Evolutionary conservation across 2,113 vertebrate species (phyloP).

Genomic region (Prunella fulvescens): DNA sequence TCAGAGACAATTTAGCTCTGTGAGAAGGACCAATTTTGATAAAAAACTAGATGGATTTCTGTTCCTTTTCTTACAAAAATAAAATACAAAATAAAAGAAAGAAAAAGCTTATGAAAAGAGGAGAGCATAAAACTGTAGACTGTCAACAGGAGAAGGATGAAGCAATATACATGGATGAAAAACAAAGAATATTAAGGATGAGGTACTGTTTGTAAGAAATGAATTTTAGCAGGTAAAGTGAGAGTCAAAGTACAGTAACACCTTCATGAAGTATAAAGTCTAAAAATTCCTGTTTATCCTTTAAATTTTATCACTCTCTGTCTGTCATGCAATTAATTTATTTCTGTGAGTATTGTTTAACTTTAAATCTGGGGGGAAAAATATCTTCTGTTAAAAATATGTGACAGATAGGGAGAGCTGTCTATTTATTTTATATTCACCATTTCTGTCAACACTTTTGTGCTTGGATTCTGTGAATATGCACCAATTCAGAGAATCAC

Average conservation of each 20-base stretch:
- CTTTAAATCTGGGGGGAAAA: neutral
- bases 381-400: neutral
- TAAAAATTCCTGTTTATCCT: neutral
- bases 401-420: neutral
- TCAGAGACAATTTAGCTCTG: neutral
- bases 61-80: neutral
- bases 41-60: neutral
- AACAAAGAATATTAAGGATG: neutral
- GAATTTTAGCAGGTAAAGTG: neutral
- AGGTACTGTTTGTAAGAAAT: neutral
- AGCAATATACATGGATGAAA: neutral
- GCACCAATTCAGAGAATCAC: neutral
- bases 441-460: neutral
- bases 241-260: neutral
- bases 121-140: neutral
- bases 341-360: neutral
- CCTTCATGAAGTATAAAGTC: neutral
- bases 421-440: neutral
- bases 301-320: neutral
- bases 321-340: neutral
- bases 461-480: accelerated
- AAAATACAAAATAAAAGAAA: neutral
- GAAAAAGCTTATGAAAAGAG: neutral
- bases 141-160: neutral
- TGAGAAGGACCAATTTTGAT: neutral